Conservation (phyloP, 2,888 invertebrate genomes). For the Oscheius sp. region DNA sequence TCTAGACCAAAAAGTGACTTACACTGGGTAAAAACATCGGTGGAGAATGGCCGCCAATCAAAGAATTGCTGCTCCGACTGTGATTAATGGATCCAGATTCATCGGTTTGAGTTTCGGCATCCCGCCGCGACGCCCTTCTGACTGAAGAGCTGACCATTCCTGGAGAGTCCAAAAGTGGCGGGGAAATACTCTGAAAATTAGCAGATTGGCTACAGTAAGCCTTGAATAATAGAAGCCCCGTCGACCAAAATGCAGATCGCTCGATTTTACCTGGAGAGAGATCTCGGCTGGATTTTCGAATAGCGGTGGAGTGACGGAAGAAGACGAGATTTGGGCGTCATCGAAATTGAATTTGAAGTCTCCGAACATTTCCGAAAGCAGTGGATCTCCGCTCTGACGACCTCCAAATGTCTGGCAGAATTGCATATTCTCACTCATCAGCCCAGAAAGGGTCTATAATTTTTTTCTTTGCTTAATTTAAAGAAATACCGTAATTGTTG, state of each 20-base stretch:
- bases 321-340: constrained; percentile 48
- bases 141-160: constrained; percentile 29
- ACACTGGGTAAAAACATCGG: constrained; percentile 32
- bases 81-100: constrained; percentile 26
- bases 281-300: constrained; percentile 68
- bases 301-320: constrained; percentile 56
- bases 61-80: constrained; percentile 35
- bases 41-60: constrained; percentile 44
- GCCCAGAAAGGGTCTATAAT: constrained; percentile 65
- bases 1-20: neutral
- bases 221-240: too few species aligned
- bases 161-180: constrained; percentile 28
- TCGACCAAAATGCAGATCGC: too few species aligned
- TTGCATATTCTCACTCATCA: constrained; percentile 48
- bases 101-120: constrained; percentile 46
- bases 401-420: constrained; percentile 45
- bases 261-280: constrained; percentile 56
- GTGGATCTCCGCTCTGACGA: constrained; percentile 57
- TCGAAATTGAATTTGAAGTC: constrained; percentile 46
- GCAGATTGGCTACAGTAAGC: neutral
- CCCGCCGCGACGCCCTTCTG: constrained; percentile 9
- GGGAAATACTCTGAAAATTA: constrained; percentile 28
- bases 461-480: neutral
- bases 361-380: constrained; percentile 68
- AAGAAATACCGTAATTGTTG: constrained; percentile 66